Evolutionary conservation across 2,888 invertebrate genomes (phyloP).

Genomic region (Therioaphis trifolii): DNA sequence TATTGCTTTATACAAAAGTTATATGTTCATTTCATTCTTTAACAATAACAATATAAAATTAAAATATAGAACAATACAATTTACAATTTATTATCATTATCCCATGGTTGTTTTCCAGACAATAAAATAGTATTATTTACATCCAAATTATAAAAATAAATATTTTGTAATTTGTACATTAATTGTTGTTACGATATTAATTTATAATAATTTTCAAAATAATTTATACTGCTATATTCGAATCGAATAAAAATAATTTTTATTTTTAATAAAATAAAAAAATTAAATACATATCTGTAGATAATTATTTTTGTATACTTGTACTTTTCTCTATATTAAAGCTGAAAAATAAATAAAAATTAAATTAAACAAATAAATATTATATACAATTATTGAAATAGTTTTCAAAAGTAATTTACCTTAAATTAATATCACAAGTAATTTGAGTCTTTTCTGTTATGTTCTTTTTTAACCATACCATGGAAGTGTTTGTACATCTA

Average conservation of each 20-base stretch:
- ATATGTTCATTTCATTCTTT: background rate
- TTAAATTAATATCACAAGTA: slow-evolving; percentile 62
- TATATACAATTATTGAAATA: background rate
- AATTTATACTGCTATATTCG: background rate
- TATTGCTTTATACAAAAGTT: background rate
- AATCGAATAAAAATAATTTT: background rate
- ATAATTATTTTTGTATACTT: slow-evolving; percentile 16
- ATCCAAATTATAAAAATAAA: background rate
- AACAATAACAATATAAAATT: background rate
- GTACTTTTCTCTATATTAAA: slow-evolving; percentile 5
- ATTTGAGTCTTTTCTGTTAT: slow-evolving; percentile 38
- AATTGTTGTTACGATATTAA: background rate
- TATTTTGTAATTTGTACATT: background rate
- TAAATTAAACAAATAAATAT: background rate
- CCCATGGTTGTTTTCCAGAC: background rate
- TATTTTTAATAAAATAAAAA: slow-evolving; percentile 5
- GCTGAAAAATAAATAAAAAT: slow-evolving; percentile 44
- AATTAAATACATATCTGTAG: slow-evolving; percentile 12
- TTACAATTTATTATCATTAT: no score
- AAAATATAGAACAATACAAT: background rate
- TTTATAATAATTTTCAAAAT: background rate
- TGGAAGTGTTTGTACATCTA: slow-evolving; percentile 1
- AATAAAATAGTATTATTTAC: background rate
- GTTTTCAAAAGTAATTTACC: slow-evolving; percentile 20
- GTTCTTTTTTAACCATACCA: background rate